Evolutionary conservation across 1,140 invertebrate genomes (phyloP), one percentile per base, ranked within the genome.

Genomic region (Hypsibius dujardini): DNA sequence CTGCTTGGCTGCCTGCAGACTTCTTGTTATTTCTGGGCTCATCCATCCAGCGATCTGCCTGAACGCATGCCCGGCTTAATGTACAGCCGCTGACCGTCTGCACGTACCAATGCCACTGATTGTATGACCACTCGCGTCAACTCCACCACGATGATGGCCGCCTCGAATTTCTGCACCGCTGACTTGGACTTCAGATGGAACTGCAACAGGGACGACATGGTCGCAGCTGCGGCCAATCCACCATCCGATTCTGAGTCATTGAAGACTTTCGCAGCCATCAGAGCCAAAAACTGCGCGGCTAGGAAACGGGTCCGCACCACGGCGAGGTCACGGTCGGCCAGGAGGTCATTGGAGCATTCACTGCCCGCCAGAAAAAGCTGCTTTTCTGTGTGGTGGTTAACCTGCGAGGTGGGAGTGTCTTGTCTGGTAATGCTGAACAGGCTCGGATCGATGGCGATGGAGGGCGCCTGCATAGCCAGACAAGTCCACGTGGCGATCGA

Each of bases 401-500:
- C n/a, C n/a, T n/a, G n/a, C n/a, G n/a, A n/a, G n/a, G n/a, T n/a
- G n/a, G n/a, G n/a, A n/a, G n/a, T n/a, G n/a, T n/a, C n/a, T n/a
- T n/a, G n/a, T n/a, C n/a, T 78, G 14, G 77, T 76, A 60, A 77
- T 75, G 42, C 79, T 75, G 14, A 94, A 78, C 60, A 87, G 81
- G 2, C 79, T 81, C 0, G 85, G 79, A 77, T 95, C 91, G 75
- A 92, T 89, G 3, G 92, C 85, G 60, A 92, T 79, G 71, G 87
- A 84, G 1, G 88, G 83, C 1, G 90, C 89, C 78, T 95, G 91
- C 92, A 96, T 96, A n/a, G 89, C 86, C 14, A 96, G 83, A 76
- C 90, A 95, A n/a, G 96, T 83, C 93, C 93, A 97, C 1, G 86
- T 85, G n/a, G 88, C 87, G 15, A 95, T 84, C 77, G 86, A 85